These are phyloP conservation scores for Psephotus haematonotus DNA, from an alignment of 2,113 vertebrate genomes.

Conservation along the genomic window DNA sequence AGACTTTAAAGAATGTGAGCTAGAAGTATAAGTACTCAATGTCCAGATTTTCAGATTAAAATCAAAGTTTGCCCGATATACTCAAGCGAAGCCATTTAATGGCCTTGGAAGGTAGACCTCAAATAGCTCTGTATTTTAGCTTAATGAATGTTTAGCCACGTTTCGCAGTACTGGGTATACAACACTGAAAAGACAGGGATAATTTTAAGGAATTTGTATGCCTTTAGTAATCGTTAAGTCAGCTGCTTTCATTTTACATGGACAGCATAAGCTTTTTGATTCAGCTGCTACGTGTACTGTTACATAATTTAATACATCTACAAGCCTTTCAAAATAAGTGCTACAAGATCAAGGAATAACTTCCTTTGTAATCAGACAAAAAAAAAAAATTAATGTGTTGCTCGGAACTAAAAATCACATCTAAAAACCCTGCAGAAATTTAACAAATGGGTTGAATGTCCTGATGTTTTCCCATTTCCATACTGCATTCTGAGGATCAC, in stretches of 20 bases:
- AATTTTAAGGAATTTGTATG: not conserved
- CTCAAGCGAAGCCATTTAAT: not conserved
- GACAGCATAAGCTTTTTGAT: conserved; percentile 42
- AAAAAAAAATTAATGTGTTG: not conserved
- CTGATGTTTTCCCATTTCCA: conserved; percentile 44
- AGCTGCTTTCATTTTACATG: conserved; percentile 37
- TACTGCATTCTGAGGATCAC: conserved; percentile 14
- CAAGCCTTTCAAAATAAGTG: conserved; percentile 39
- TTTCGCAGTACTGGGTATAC: not conserved
- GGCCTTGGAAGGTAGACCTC: not conserved
- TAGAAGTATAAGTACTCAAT: not conserved
- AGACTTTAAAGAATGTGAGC: not conserved
- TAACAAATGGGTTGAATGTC: conserved; percentile 46
- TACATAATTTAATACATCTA: conserved; percentile 49
- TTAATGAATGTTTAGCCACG: not conserved
- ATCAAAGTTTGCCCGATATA: not conserved
- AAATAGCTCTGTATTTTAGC: not conserved
- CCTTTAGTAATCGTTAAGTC: not conserved
- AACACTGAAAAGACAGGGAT: not conserved
- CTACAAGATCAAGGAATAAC: conserved; percentile 50
- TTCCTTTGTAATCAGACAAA: conserved; percentile 45
- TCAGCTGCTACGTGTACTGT: not conserved
- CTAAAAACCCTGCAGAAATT: conserved; percentile 54
- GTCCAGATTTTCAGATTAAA: not conserved
- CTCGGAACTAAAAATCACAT: conserved; percentile 36